phyloP scores from a whole-genome alignment of 2,888 invertebrate species.

The Seira musarum region DNA sequence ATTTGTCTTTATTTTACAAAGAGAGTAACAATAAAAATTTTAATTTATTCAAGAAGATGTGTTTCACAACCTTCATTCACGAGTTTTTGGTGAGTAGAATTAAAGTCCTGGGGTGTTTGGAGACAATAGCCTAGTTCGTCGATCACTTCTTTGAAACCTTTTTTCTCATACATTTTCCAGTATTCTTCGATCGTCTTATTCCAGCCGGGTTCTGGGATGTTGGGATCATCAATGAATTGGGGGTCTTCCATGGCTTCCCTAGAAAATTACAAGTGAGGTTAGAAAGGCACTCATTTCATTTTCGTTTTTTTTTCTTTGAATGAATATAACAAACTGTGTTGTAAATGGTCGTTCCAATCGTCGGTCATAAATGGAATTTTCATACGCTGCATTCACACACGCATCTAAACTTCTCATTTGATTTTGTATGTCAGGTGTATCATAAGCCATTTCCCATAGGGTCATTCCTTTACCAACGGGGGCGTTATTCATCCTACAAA shows the following conservation, averaged over 20 bases:
- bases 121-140: conserved; percentile 31
- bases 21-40: too few species aligned
- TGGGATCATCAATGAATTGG: background rate
- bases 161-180: conserved; percentile 53
- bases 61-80: too few species aligned
- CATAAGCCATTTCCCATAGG: conserved; percentile 61
- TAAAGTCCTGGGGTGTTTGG: conserved; percentile 3
- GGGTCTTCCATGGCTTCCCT: conserved; percentile 21
- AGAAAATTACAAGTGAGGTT: too few species aligned
- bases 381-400: conserved; percentile 55
- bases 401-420: conserved; percentile 64
- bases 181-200: conserved; percentile 38
- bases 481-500: conserved; percentile 48
- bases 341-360: conserved; percentile 59
- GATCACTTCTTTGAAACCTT: conserved; percentile 31
- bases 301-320: too few species aligned
- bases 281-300: too few species aligned
- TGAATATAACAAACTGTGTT: too few species aligned
- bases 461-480: conserved; percentile 43
- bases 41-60: too few species aligned
- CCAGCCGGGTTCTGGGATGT: conserved; percentile 38
- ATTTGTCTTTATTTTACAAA: too few species aligned
- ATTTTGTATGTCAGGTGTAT: conserved; percentile 50
- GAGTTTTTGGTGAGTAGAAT: too few species aligned
- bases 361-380: conserved; percentile 27